Base-by-base conservation (phyloP, 2,797 vertebrate species). In the Sternarchorhynchus goeldii region DNA sequence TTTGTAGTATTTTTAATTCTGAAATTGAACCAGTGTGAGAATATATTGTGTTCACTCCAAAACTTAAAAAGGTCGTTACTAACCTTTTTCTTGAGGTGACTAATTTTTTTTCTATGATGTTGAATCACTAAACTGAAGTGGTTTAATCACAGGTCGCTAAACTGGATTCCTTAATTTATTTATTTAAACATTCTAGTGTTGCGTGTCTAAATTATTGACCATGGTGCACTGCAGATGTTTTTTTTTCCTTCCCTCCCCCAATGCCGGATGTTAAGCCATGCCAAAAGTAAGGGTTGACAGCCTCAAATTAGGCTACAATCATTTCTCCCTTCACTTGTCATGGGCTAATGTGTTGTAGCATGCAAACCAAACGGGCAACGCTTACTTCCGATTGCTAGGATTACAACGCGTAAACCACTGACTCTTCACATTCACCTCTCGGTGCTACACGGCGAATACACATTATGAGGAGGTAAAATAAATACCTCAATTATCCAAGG, bases 401-500 rank as follows among this genome's bases (percentile, higher is more conserved):
- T 60, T 32, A 62, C 57, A 17, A 21, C 25, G 60, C 12, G 17
- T 31, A 59, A 68, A 0, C 29, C 53, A 31, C 12, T 67, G 17
- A 6, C 25, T 67, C 8, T 67, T 76, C 17, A 68, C 53, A 58
- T 67, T 67, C 34, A 17, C 3, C 57, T 20, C 7, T 31, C 29
- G 17, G 36, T 32, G 21, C 58, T 14, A 12, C 34, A 20, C 8
- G 20, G 53, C 31, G 56, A 29, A 8, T 7, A 60, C n/a, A 12
- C 12, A 25, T 66, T 56, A 34, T 5, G 16, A 67, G 12, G 6
- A 25, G 18, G n/a, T 17, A 21, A 63, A 63, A 74, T 71, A 50
- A 75, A 60, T 72, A 75, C 60, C 17, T 59, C 31, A 10, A 41
- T 58, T 66, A 78, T 69, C 53, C 17, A 50, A 29, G 7, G 16